Percentiles rank a stretch among this genome's conserved stretches.
These are phyloP conservation scores for Mastigias papua DNA, from an alignment of 30 jellyfish, hydroid and myxozoan genomes.

Conservation along the genomic window DNA sequence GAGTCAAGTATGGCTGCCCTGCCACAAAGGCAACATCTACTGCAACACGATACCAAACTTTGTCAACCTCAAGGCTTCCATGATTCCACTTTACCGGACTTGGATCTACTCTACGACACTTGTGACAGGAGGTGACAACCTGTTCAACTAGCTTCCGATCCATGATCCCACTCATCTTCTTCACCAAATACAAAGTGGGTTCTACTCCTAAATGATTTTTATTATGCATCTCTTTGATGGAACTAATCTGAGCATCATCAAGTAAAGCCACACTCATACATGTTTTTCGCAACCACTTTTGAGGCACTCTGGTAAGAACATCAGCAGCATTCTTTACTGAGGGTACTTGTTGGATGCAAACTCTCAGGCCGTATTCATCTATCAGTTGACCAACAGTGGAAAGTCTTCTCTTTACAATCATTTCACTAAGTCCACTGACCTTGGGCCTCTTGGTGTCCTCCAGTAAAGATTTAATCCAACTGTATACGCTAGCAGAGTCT, in stretches of 20 bases:
- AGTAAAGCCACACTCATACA: neutral
- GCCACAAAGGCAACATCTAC: conserved; percentile 11
- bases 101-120: conserved; percentile 7
- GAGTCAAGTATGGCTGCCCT: neutral
- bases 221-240: neutral
- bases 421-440: conserved; percentile 20
- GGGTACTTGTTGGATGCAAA: conserved; percentile 25
- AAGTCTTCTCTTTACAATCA: conserved; percentile 50
- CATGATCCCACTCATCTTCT: neutral
- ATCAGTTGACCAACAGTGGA: conserved; percentile 9
- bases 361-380: conserved; percentile 29
- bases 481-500: conserved; percentile 25
- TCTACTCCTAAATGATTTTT: conserved; percentile 7
- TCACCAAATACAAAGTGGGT: neutral
- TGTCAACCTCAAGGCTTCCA: neutral
- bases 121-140: neutral
- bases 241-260: conserved; percentile 1
- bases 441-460: neutral
- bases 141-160: conserved; percentile 5
- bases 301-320: conserved; percentile 15
- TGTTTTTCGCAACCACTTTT: conserved; percentile 8
- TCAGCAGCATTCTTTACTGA: conserved; percentile 59
- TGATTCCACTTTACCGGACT: neutral
- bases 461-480: conserved; percentile 3
- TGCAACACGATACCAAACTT: conserved; percentile 16